Base-by-base conservation (phyloP, 1,140 invertebrate species). In the Penaeus japonicus region DNA sequence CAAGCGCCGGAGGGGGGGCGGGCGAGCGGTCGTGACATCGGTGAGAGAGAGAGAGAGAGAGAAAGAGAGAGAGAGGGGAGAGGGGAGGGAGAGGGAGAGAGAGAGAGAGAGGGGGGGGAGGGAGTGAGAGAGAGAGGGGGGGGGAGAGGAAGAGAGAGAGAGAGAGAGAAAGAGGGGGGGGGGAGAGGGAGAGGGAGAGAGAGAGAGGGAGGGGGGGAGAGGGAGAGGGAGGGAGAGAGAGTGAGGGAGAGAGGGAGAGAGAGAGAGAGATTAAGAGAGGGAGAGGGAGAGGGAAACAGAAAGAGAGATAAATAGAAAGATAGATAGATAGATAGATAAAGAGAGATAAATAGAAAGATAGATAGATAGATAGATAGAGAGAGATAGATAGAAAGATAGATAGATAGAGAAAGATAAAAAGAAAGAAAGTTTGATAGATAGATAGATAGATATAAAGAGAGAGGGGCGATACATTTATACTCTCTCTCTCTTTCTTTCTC, bases 121-220 rank as follows among this genome's bases (percentile, higher is more conserved):
- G n/a, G n/a, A n/a, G n/a, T n/a, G n/a, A n/a, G n/a, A n/a, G n/a
- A n/a, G n/a, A n/a, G n/a, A n/a, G n/a, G n/a, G n/a, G n/a, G n/a
- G n/a, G n/a, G n/a, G n/a, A n/a, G n/a, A n/a, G n/a, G n/a, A n/a
- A n/a, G n/a, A n/a, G n/a, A n/a, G n/a, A n/a, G n/a, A n/a, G n/a
- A n/a, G n/a, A n/a, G n/a, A n/a, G n/a, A n/a, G n/a, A n/a, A n/a
- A n/a, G n/a, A n/a, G n/a, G n/a, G n/a, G n/a, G n/a, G 35, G 24
- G 79, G 57, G 35, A 81, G 79, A 81, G 2, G 57, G 79, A 81
- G 35, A 54, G 79, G 10, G 79, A 81, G 79, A 81, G 79, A 81
- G 39, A 81, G 79, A 81, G 79, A n/a, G 57, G 18, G 18, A 18
- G n/a, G 18, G 57, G n/a, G 18, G 1, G 1, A 59, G 57, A n/a